Percentiles rank a stretch among this genome's conserved stretches.
Conservation (phyloP, 1,140 invertebrate genomes). For the Cyclina sinensis region DNA sequence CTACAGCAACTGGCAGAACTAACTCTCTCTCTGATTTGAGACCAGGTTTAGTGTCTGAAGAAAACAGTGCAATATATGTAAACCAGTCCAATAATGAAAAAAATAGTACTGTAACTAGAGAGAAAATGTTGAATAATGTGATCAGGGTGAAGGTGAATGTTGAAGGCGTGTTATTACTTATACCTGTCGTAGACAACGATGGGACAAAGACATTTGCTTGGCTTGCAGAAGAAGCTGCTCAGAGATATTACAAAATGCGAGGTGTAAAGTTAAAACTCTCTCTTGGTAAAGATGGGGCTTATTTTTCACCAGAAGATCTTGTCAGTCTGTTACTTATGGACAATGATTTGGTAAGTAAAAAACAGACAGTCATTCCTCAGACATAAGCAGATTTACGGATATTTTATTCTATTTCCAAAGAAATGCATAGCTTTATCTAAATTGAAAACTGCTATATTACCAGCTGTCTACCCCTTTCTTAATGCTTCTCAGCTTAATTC, state of each 20-base stretch:
- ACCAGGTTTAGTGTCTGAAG: neutral
- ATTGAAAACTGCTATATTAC: too few relatives aligned
- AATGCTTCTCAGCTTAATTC: too few relatives aligned
- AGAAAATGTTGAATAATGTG: slow-evolving; percentile 34
- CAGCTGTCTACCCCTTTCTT: too few relatives aligned
- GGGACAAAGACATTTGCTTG: slow-evolving; percentile 59
- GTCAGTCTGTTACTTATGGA: slow-evolving; percentile 53
- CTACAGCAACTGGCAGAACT: neutral
- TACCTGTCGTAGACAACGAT: slow-evolving; percentile 56
- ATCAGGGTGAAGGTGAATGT: slow-evolving; percentile 58
- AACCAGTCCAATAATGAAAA: slow-evolving; percentile 28
- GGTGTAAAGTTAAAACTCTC: slow-evolving; percentile 53
- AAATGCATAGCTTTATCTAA: too few relatives aligned
- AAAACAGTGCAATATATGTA: slow-evolving; percentile 33
- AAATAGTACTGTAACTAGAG: neutral
- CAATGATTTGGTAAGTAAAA: slow-evolving; percentile 49
- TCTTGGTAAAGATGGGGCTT: slow-evolving; percentile 63
- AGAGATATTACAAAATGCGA: slow-evolving; percentile 41
- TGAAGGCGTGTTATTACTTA: slow-evolving; percentile 46
- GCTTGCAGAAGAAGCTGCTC: slow-evolving; percentile 52
- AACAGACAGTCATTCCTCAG: too few relatives aligned
- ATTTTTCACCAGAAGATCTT: slow-evolving; percentile 57
- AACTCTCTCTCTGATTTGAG: neutral
- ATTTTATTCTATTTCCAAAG: too few relatives aligned
- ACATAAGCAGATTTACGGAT: too few relatives aligned